Conservation (phyloP, 2,888 invertebrate genomes). For the Caenorhabditis sp. region DNA sequence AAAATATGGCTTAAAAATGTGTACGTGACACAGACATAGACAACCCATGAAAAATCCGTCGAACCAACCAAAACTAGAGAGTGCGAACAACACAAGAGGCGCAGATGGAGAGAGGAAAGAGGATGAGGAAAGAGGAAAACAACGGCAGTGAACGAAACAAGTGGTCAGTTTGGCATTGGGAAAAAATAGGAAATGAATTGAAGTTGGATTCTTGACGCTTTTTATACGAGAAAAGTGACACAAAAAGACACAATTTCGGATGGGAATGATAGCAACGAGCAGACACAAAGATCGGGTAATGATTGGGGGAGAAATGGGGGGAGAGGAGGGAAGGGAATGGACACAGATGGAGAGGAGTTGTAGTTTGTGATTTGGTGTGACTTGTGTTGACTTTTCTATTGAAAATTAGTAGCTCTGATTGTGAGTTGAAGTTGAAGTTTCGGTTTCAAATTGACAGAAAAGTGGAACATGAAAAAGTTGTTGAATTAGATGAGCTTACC, state of each 20-base stretch:
- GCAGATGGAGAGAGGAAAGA: neutral
- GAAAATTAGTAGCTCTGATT: too few relatives aligned
- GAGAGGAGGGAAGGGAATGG: neutral
- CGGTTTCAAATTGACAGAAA: too few relatives aligned
- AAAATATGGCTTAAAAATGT: neutral
- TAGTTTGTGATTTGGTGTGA: too few relatives aligned
- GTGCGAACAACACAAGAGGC: constrained; percentile 2
- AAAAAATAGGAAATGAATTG: neutral
- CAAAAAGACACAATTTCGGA: neutral
- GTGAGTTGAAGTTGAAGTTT: too few relatives aligned
- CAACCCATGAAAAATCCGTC: neutral
- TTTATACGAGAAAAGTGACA: constrained; percentile 8
- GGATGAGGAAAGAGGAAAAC: neutral
- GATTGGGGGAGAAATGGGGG: neutral
- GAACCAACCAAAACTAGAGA: neutral
- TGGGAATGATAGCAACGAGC: constrained; percentile 4
- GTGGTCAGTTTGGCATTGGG: neutral
- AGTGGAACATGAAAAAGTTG: too few relatives aligned
- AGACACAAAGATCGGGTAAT: constrained; percentile 1
- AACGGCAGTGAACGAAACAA: neutral
- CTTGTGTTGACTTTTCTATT: too few relatives aligned
- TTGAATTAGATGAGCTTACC: too few relatives aligned
- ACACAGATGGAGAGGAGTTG: neutral
- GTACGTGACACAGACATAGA: constrained; percentile 5
- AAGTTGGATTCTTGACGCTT: neutral